Percentiles rank a stretch among this genome's conserved stretches.
These are phyloP conservation scores for Ips typographus DNA, from an alignment of 1,140 invertebrate genomes.

Conservation along the genomic window DNA sequence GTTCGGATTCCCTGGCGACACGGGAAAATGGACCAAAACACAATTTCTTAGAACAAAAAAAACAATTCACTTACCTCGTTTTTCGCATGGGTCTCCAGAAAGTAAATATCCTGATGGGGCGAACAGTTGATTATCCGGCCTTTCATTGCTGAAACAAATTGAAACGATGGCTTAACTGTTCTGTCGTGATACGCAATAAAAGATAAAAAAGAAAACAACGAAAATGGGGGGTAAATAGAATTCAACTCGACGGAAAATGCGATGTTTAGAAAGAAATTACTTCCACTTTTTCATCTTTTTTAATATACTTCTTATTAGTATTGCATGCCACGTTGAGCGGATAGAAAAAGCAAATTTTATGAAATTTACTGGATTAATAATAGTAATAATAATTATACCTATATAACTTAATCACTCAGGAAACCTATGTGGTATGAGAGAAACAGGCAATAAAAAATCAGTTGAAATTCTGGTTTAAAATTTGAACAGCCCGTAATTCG, in stretches of 20 bases:
- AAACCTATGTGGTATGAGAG: too few relatives aligned
- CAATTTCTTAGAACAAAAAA: neutral
- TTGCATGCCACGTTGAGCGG: too few relatives aligned
- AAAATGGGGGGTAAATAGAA: slow-evolving; percentile 1
- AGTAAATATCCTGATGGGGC: slow-evolving; percentile 50
- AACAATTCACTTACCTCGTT: slow-evolving; percentile 44
- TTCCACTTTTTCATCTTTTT: too few relatives aligned
- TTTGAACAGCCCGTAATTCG: too few relatives aligned
- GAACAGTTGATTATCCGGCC: slow-evolving; percentile 49
- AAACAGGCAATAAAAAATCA: too few relatives aligned
- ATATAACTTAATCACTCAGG: neutral
- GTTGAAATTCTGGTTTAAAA: too few relatives aligned
- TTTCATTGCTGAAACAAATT: slow-evolving; percentile 50
- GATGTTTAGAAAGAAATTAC: slow-evolving; percentile 4
- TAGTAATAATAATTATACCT: neutral
- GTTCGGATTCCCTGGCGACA: too few relatives aligned
- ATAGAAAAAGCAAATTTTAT: neutral
- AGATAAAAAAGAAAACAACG: slow-evolving; percentile 10
- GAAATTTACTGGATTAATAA: neutral
- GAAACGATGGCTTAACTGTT: slow-evolving; percentile 23
- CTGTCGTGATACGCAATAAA: slow-evolving; percentile 18
- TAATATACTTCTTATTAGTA: too few relatives aligned
- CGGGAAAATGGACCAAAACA: neutral
- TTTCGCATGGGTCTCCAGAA: slow-evolving; percentile 48
- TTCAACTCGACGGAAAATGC: slow-evolving; percentile 3